phyloP scores from a whole-genome alignment of 2,113 vertebrate genomes.

The Hemicordylus capensis region DNA sequence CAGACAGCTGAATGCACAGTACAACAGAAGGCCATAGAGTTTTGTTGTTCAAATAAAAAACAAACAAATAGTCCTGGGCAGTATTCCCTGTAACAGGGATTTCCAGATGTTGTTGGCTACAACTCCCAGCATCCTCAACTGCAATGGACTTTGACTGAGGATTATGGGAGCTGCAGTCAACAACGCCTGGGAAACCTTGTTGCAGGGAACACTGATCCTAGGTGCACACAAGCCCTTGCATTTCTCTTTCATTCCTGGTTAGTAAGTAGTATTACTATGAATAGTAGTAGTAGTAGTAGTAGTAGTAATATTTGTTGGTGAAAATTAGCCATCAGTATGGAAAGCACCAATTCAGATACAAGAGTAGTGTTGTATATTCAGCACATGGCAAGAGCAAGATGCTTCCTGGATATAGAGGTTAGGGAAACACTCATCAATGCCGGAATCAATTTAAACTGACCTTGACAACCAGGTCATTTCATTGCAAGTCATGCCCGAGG shows the following conservation, averaged over 20 bases:
- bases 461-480: constrained; percentile 40
- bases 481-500: constrained; percentile 27
- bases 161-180: too few species aligned
- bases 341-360: background rate
- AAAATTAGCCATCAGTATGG: background rate
- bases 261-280: background rate
- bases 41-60: background rate
- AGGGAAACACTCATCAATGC: background rate
- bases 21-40: background rate
- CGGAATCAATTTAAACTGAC: constrained; percentile 50
- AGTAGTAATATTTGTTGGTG: background rate
- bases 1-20: too few species aligned
- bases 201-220: too few species aligned
- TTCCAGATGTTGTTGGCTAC: too few species aligned
- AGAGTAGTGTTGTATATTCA: constrained; percentile 14
- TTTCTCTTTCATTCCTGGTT: background rate
- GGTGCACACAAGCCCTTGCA: background rate
- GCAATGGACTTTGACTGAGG: too few species aligned
- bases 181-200: background rate
- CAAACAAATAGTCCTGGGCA: too few species aligned
- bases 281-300: background rate
- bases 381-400: constrained; percentile 12
- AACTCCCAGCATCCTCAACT: too few species aligned
- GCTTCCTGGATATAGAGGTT: constrained; percentile 22
- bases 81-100: too few species aligned